Base-by-base conservation (phyloP, 2,888 invertebrate species). In the Phortica okadai region DNA sequence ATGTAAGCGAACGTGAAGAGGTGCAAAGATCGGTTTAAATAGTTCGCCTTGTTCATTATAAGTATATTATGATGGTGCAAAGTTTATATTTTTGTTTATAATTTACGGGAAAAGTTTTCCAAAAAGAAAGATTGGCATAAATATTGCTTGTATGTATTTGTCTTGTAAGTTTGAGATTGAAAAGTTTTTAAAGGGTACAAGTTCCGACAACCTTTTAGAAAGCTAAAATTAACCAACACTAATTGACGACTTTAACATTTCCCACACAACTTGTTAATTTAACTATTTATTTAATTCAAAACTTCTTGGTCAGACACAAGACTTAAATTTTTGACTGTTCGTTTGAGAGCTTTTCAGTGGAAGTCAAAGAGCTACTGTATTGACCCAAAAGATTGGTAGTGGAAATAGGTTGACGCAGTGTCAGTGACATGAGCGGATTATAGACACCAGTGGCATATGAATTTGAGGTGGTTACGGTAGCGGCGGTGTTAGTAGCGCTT, bases 351-450 rank as follows among this genome's bases (percentile, higher is more conserved):
- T 80, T 84, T 10, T 50, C 50, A 14, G 73, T 2, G 67, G 16
- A 21, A 54, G 75, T 44, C 21, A 76, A 76, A 11, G 81, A 78
- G 67, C 74, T 69, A 66, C 80, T 78, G 79, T 81, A 85, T 41
- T 83, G 84, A 69, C 79, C 79, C 77, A 82, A 74, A 0, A 80
- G 62, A 6, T 70, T 72, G 75, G 73, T 77, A 45, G 59, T 72
- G 16, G 54, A 56, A 67, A 84, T 73, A 4, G 89, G 86, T 73
- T 87, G 88, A 74, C 84, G 82, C 76, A 88, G 77, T 44, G 88
- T 89, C 64, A 83, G 83, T 44, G 88, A 83, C 82, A 88, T 83
- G 78, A 90, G 83, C 66, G 90, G 88, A 82, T 85, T 89, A 76
- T 85, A 88, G 4, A 84, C 87, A 56, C 88, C 88, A 10, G 85